Conservation (phyloP, 2,113 vertebrate species). For the Paedocypris sp. region DNA sequence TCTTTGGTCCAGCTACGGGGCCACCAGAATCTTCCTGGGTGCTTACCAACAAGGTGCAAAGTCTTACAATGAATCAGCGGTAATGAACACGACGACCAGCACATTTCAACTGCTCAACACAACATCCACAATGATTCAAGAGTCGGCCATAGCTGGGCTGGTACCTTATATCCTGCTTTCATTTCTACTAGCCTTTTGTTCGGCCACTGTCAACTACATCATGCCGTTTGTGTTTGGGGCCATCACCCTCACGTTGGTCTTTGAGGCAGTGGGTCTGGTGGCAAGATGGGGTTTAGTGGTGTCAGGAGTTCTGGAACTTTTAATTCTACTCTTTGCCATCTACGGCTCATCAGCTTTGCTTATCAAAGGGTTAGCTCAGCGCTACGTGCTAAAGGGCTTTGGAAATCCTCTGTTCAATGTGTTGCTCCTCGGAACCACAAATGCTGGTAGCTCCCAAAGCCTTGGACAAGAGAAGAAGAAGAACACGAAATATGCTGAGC, state of each 20-base stretch:
- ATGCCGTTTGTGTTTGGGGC: conserved; percentile 82
- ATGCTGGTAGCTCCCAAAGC: conserved; percentile 53
- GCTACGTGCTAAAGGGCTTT: conserved; percentile 71
- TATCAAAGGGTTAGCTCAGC: conserved; percentile 73
- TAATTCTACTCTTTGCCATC: conserved; percentile 68
- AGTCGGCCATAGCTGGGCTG: conserved; percentile 68
- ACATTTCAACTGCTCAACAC: background rate
- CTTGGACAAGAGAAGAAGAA: conserved; percentile 74
- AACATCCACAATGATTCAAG: conserved; percentile 4
- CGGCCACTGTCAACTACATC: conserved; percentile 79
- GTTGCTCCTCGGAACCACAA: conserved; percentile 67
- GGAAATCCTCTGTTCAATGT: conserved; percentile 79
- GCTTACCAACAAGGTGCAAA: conserved; percentile 20
- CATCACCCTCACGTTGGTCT: conserved; percentile 65
- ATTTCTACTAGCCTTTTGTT: conserved; percentile 74
- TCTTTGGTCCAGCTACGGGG: conserved; percentile 76
- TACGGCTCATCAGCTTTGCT: conserved; percentile 71
- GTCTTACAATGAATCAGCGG: background rate
- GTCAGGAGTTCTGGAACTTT: conserved; percentile 63
- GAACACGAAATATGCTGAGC: conserved; percentile 82
- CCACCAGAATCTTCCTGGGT: conserved; percentile 63
- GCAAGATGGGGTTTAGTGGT: conserved; percentile 66
- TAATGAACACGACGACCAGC: conserved; percentile 9
- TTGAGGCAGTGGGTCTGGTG: conserved; percentile 67
- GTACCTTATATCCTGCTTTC: conserved; percentile 71